Evolutionary conservation across 2,888 invertebrate genomes (phyloP).

Genomic region (Drosophila infuscata): DNA sequence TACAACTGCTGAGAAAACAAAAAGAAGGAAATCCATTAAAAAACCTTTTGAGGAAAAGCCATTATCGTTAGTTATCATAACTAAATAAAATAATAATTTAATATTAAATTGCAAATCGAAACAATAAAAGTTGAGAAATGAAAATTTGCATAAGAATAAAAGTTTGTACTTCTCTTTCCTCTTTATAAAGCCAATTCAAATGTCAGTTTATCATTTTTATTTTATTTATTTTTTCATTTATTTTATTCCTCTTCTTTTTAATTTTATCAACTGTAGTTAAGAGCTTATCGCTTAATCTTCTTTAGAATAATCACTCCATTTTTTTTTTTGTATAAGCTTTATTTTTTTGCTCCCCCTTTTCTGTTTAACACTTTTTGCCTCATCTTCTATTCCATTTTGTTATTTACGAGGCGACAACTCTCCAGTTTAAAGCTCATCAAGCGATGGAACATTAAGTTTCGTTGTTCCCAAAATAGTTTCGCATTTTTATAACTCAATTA

Average conservation of each 20-base stretch:
- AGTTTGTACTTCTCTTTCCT: no score
- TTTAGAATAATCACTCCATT: slow-evolving; percentile 16
- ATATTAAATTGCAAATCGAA: background rate
- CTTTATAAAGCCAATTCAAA: background rate
- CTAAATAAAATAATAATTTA: background rate
- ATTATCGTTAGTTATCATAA: background rate
- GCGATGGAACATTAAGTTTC: slow-evolving; percentile 57
- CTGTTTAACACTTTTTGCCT: slow-evolving; percentile 25
- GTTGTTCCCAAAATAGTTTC: slow-evolving; percentile 64
- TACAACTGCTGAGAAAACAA: background rate
- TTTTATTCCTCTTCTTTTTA: background rate
- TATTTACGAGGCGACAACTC: slow-evolving; percentile 60
- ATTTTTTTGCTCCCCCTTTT: background rate
- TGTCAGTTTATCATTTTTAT: slow-evolving; percentile 1
- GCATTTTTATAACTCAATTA: slow-evolving; percentile 69
- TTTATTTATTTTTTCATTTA: background rate
- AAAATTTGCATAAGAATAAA: background rate
- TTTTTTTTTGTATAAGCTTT: background rate
- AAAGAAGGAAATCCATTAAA: background rate
- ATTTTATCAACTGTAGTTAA: slow-evolving; percentile 6
- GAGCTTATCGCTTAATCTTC: slow-evolving; percentile 28
- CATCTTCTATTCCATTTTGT: slow-evolving; percentile 72
- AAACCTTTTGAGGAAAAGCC: background rate
- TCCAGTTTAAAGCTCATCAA: slow-evolving; percentile 76
- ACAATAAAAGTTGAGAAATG: background rate